Percentiles rank a stretch among this genome's conserved stretches.
Conservation (phyloP, 2,888 invertebrate species). For the Camponotus fellah region DNA sequence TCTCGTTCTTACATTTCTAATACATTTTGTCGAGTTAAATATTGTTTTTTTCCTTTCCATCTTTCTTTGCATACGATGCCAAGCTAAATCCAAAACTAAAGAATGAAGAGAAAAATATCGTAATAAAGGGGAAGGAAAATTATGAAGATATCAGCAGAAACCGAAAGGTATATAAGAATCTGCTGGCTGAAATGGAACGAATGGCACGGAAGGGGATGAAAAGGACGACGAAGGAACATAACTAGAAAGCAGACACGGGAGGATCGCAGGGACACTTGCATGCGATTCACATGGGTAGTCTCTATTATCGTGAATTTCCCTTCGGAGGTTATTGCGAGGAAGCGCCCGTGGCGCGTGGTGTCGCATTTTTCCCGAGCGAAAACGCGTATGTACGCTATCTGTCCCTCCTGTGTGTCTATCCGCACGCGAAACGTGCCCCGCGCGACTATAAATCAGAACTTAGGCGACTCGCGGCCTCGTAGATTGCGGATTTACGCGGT, state of each 20-base stretch:
- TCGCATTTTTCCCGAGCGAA: conserved; percentile 76
- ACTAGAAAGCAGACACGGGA: conserved; percentile 38
- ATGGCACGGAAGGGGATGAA: conserved; percentile 44
- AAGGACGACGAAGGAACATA: conserved; percentile 46
- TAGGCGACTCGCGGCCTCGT: conserved; percentile 73
- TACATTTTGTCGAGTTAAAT: neutral
- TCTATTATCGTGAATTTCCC: conserved; percentile 82
- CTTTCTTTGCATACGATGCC: neutral
- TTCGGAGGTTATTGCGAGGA: conserved; percentile 79
- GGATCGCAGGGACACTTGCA: conserved; percentile 71
- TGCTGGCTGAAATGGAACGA: conserved; percentile 31
- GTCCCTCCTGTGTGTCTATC: conserved; percentile 37
- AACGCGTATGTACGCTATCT: conserved; percentile 46
- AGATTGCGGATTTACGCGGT: conserved; percentile 77
- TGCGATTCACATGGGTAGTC: conserved; percentile 76
- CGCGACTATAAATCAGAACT: conserved; percentile 76
- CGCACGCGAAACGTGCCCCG: conserved; percentile 38
- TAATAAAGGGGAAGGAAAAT: conserved; percentile 23
- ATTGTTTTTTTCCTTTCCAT: neutral
- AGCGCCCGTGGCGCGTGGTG: conserved; percentile 65
- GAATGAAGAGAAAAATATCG: neutral
- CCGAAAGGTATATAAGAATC: conserved; percentile 23
- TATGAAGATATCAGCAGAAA: conserved; percentile 21
- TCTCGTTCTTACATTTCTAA: neutral
- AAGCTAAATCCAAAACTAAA: too few species aligned